A percentile compares a stretch with the other conserved stretches of the same genome.
These are phyloP conservation scores for Stichopus chloronotus DNA, from an alignment of 35 echinoderm and acorn worm genomes.

Conservation along the genomic window DNA sequence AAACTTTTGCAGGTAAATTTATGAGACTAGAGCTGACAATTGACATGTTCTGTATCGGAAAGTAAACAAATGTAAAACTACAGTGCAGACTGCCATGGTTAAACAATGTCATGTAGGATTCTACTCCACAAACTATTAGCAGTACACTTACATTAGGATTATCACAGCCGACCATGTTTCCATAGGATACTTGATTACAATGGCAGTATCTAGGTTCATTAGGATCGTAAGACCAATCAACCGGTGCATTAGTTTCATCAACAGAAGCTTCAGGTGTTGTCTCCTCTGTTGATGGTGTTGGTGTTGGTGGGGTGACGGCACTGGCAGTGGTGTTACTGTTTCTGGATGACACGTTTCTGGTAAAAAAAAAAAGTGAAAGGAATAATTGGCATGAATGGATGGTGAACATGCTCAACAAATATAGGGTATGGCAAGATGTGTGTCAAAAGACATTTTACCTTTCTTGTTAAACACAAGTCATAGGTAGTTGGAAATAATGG, in stretches of 20 bases:
- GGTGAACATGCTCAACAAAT: no score
- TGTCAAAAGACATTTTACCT: neutral
- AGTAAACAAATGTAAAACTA: no score
- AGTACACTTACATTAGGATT: slow-evolving; percentile 90
- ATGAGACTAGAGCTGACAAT: no score
- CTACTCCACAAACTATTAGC: no score
- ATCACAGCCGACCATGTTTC: slow-evolving; percentile 99
- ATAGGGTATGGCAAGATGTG: neutral
- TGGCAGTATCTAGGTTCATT: slow-evolving; percentile 98
- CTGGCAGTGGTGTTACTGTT: slow-evolving; percentile 47
- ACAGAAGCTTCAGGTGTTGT: slow-evolving; percentile 17
- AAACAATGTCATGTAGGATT: no score
- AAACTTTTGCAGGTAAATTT: no score
- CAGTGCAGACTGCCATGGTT: no score
- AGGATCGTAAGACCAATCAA: slow-evolving; percentile 92
- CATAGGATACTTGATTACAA: slow-evolving; percentile 99
- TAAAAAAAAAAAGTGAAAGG: neutral
- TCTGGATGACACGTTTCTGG: slow-evolving; percentile 49
- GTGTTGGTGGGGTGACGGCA: slow-evolving; percentile 53
- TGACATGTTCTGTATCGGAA: no score
- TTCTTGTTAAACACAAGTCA: neutral
- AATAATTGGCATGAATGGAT: neutral
- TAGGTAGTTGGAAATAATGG: neutral
- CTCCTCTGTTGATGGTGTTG: slow-evolving; percentile 47
- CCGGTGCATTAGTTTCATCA: slow-evolving; percentile 6